These are phyloP conservation scores for Nowickia ferox DNA, from an alignment of 2,888 invertebrate species.

Conservation along the genomic window DNA sequence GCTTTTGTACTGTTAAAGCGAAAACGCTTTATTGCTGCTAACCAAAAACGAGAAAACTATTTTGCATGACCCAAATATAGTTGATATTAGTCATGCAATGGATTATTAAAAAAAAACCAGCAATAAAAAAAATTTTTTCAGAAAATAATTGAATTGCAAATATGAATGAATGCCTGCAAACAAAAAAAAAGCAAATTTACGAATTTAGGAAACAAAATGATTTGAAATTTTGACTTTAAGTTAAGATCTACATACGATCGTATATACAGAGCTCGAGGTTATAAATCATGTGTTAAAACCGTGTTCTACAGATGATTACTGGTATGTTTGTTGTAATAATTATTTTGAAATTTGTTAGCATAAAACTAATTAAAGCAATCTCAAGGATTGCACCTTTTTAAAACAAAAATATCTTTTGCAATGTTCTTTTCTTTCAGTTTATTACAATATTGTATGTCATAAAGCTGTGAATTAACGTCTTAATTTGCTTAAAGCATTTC, in stretches of 20 bases:
- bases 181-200: slow-evolving; percentile 5
- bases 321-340: background rate
- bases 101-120: slow-evolving; percentile 64
- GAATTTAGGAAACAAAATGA: slow-evolving; percentile 31
- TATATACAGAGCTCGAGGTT: background rate
- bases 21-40: background rate
- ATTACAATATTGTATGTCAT: background rate
- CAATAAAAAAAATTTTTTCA: slow-evolving; percentile 2
- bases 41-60: slow-evolving; percentile 50
- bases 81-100: slow-evolving; percentile 71
- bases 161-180: slow-evolving; percentile 38
- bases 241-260: background rate
- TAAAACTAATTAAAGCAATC: slow-evolving; percentile 5
- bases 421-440: background rate
- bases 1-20: slow-evolving; percentile 1
- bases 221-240: background rate
- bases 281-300: background rate
- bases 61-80: slow-evolving; percentile 72
- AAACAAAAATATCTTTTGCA: background rate
- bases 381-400: background rate
- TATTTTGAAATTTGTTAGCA: background rate
- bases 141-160: slow-evolving; percentile 44
- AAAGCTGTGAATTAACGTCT: background rate
- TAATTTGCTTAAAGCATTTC: slow-evolving; percentile 7
- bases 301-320: background rate